Base-by-base conservation (phyloP, 2,113 vertebrate genomes). In the Pitta sordida region DNA sequence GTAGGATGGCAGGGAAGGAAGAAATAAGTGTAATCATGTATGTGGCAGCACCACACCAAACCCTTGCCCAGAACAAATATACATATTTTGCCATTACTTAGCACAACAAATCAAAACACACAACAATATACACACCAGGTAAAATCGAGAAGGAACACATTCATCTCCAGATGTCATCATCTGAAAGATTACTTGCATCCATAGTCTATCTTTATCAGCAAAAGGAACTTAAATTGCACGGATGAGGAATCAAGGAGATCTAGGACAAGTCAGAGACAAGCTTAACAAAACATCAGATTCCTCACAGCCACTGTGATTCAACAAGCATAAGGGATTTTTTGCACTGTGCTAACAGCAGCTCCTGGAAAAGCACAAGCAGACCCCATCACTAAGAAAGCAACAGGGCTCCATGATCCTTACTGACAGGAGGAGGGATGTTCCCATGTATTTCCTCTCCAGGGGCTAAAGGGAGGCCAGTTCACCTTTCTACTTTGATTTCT, bases 91-190 rank as follows among this genome's bases (percentile, higher is more conserved):
- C 90, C 65, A 34, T 88, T 86, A 91, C 48, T 94, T 83, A 69
- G 79, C 44, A 43, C 85, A 93, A 88, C 51, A 88, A 92, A 89
- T 75, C 51, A 80, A 84, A 91, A 82, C 56, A 84, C 39, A 63
- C 17, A 91, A 70, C 51, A 78, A 46, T 20, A 51, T 15, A 60
- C 23, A 91, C 76, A 92, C 59, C 4, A 17, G 91, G 37, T n/a
- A 93, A 89, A 68, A 77, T 11, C 70, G 84, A 59, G 46, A 82
- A 76, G 52, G 75, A 94, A 51, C 26, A 51, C 6, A 10, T 20
- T 87, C 62, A 27, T 86, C 70, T 85, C 56, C 37, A 92, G 89
- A 80, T 85, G 55, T 78, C 87, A 85, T 75, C 89, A 81, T 56
- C 41, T 80, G 44, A 68, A 94, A 86, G 26, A 82, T 2, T 26